Percentiles rank a stretch among this genome's conserved stretches.
phyloP scores from a whole-genome alignment of 2,888 invertebrate genomes.

The Temnothorax ravouxi region DNA sequence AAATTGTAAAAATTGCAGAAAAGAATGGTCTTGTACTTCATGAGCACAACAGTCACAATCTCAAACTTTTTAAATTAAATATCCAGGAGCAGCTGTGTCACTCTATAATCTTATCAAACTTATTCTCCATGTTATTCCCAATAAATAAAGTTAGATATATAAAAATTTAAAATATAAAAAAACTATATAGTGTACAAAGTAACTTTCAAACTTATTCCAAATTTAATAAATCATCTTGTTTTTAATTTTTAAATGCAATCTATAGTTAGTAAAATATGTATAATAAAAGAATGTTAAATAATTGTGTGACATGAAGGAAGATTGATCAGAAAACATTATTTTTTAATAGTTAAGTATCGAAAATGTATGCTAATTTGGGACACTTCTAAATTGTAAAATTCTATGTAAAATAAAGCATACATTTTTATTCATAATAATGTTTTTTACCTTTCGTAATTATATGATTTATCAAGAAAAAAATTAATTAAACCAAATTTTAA shows the following conservation, averaged over 20 bases:
- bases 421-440: background rate
- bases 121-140: background rate
- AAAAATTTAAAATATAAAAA: conserved; percentile 8
- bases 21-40: background rate
- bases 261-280: background rate
- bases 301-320: background rate
- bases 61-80: conserved; percentile 26
- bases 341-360: background rate
- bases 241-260: background rate
- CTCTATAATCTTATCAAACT: background rate
- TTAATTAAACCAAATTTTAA: background rate
- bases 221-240: background rate
- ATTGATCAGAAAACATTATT: background rate
- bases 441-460: background rate
- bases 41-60: background rate
- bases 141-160: background rate
- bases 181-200: background rate
- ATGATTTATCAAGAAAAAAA: background rate
- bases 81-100: conserved; percentile 17
- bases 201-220: background rate
- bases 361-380: conserved; percentile 11
- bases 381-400: conserved; percentile 6
- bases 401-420: background rate
- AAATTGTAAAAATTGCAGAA: background rate
- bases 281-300: background rate